Percentiles rank a stretch among this genome's conserved stretches.
Evolutionary conservation across 2,797 vertebrate genomes (phyloP).

Genomic region (Scolopax bukidnonensis): DNA sequence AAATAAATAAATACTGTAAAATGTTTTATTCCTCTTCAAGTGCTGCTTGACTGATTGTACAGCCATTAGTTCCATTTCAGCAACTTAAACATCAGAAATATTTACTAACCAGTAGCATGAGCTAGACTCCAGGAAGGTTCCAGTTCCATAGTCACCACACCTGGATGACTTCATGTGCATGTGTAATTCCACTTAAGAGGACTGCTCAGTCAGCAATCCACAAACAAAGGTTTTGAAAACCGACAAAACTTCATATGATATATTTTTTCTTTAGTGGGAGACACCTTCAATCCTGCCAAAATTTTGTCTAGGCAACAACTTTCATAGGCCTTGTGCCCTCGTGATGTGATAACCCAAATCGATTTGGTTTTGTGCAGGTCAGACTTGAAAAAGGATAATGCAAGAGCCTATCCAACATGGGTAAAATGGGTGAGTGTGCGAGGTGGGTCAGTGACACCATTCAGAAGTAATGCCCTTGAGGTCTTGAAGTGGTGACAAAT

Average conservation of each 20-base stretch:
- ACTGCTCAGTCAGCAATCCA: not conserved
- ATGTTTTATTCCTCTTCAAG: not conserved
- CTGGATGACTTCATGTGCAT: not conserved
- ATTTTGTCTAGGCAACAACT: not conserved
- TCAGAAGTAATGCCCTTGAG: not conserved
- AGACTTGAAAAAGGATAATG: not conserved
- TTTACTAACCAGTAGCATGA: not conserved
- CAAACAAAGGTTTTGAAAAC: not conserved
- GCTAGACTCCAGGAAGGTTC: not conserved
- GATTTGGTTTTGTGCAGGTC: not conserved
- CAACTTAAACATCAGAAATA: not conserved
- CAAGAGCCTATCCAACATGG: not conserved
- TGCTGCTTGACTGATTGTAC: not conserved
- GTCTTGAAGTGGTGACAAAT: not conserved
- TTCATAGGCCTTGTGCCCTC: fast-evolving
- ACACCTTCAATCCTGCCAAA: not conserved
- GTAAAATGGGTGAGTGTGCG: not conserved
- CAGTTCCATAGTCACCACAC: not conserved
- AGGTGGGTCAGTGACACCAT: not conserved
- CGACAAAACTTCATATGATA: not conserved
- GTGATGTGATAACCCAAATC: not conserved
- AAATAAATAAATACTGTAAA: not conserved
- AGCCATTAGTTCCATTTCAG: not conserved
- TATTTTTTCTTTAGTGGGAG: not conserved
- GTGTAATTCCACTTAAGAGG: not conserved